Evolutionary conservation across 2,888 invertebrate species (phyloP), one percentile per base, ranked within the genome.

Genomic region (Listrodromus nycthemerus): DNA sequence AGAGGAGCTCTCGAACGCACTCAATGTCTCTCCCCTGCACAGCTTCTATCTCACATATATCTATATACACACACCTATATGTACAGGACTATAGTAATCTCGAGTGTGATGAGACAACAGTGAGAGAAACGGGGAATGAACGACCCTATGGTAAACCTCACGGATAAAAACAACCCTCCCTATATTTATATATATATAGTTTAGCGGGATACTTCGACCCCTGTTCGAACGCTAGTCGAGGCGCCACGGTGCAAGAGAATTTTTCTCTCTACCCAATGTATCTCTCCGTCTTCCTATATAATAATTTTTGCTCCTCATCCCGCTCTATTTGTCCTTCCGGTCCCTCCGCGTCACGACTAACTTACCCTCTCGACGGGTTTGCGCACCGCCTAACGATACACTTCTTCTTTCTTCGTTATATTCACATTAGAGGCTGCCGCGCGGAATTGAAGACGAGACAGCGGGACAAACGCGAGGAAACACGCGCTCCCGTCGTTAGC

Each of bases 111-210:
- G 73, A 45, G 45, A 55, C 71, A 71, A 41, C 33, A 73, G 58
- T 48, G 61, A 61, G 61, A 73, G 73, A 73, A 61, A 73, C 19
- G 7, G 13, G 37, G 58, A 45, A 73, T 41, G 45, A 41, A 73
- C 73, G 73, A 41, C 73, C 73, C 45, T 30, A 45, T 10, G 74
- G 71, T 66, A 55, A 76, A 74, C 73, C 75, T 76, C 78, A 79
- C 88, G 85, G 80, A 52, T 82, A 83, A 80, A 87, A 87, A 79
- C 88, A 86, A 88, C 87, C 86, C 84, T 80, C 70, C 37, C n/a
- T 10, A 55, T 30, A 19, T 33, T 5, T 37, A 41, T 33, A 16
- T 69, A 41, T 66, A 70, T 75, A 75, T 76, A 69, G 45, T 41
- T 66, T 24, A 58, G n/a, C 55, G 45, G 58, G 67, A 76, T 76